Conservation (phyloP, 2,888 invertebrate genomes). For the Diploptera punctata region DNA sequence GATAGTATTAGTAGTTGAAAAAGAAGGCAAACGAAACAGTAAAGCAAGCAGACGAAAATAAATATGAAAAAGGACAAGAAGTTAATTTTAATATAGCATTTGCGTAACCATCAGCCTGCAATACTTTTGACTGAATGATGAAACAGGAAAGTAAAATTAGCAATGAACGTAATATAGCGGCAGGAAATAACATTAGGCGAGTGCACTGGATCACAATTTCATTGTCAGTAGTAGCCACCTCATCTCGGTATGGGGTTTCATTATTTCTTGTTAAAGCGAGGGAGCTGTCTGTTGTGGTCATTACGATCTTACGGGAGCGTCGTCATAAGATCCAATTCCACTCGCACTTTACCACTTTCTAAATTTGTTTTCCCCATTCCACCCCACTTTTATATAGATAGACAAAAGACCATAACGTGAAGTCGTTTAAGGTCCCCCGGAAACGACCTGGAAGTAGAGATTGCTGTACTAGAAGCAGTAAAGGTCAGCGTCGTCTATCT, state of each 20-base stretch:
- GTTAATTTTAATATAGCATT: too few species aligned
- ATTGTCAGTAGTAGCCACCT: background rate
- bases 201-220: too few species aligned
- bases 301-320: background rate
- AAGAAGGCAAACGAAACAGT: too few species aligned
- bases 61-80: too few species aligned
- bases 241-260: too few species aligned
- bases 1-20: too few species aligned
- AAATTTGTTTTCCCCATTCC: slow-evolving; percentile 11
- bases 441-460: background rate
- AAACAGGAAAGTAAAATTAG: too few species aligned
- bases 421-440: background rate
- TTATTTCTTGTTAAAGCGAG: background rate
- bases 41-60: too few species aligned
- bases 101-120: too few species aligned
- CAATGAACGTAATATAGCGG: too few species aligned
- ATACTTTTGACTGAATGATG: too few species aligned
- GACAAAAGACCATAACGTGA: slow-evolving; percentile 4
- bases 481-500: slow-evolving; percentile 18
- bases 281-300: background rate
- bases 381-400: slow-evolving; percentile 3
- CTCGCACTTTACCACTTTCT: slow-evolving; percentile 1
- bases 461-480: slow-evolving; percentile 3
- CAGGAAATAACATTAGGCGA: too few species aligned
- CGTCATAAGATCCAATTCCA: slow-evolving; percentile 8